phyloP scores from a whole-genome alignment of 1,140 invertebrate species.

The Anadara kagoshimensis region DNA sequence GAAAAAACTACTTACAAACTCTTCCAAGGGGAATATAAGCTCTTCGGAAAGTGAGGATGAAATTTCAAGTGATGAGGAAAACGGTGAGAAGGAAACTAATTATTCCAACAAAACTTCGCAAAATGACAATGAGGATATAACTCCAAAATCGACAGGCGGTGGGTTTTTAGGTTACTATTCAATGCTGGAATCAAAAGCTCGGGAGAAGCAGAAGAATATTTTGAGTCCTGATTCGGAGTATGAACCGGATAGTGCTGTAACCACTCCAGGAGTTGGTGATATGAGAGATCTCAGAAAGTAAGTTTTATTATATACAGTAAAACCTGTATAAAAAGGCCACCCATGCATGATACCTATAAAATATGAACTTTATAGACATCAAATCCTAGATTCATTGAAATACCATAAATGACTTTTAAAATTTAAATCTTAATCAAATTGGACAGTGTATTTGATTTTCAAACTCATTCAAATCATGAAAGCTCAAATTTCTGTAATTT shows the following conservation, averaged over 20 bases:
- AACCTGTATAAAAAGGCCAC: too few relatives aligned
- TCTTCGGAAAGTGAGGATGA: constrained; percentile 30
- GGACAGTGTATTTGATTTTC: too few relatives aligned
- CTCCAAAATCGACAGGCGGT: constrained; percentile 1
- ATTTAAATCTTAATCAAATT: too few relatives aligned
- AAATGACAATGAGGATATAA: constrained; percentile 29
- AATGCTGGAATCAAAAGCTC: constrained; percentile 60
- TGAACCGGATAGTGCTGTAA: constrained; percentile 11
- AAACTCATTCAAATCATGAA: too few relatives aligned
- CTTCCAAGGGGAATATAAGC: constrained; percentile 3
- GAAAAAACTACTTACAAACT: constrained; percentile 23
- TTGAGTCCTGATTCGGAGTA: constrained; percentile 27
- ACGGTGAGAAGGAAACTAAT: constrained; percentile 42
- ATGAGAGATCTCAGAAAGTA: constrained; percentile 21
- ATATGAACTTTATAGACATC: too few relatives aligned
- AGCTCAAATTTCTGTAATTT: too few relatives aligned
- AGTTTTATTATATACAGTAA: neutral
- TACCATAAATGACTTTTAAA: too few relatives aligned
- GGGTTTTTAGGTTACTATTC: constrained; percentile 64
- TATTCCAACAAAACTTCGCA: constrained; percentile 26
- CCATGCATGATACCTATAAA: too few relatives aligned
- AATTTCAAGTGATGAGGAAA: constrained; percentile 42
- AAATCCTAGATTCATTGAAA: too few relatives aligned
- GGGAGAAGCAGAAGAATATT: constrained; percentile 36
- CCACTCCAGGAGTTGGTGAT: constrained; percentile 6